Evolutionary conservation across 1,140 invertebrate species (phyloP).

Genomic region (Cotesia vestalis): DNA sequence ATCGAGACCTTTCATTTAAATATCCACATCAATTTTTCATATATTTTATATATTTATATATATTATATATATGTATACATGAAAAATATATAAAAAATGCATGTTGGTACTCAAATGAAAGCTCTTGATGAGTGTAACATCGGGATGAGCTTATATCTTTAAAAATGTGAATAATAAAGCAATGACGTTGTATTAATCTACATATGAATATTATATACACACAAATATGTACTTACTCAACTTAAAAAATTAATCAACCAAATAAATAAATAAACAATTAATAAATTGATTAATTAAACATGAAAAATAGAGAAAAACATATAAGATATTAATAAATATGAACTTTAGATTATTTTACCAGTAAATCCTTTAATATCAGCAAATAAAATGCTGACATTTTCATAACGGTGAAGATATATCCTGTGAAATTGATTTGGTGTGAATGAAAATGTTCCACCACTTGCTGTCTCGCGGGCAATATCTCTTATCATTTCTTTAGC

Average conservation of each 20-base stretch:
- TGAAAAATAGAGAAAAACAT: neutral
- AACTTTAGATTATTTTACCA: constrained; percentile 66
- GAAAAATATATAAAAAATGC: no score
- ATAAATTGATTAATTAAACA: constrained; percentile 10
- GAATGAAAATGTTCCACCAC: constrained; percentile 72
- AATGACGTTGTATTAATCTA: neutral
- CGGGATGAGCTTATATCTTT: no score
- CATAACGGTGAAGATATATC: constrained; percentile 96
- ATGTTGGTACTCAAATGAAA: no score
- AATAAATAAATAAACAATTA: constrained; percentile 20
- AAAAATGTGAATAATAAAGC: no score
- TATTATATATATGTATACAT: no score
- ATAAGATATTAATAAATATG: constrained; percentile 11
- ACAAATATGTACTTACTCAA: neutral
- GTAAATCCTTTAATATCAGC: constrained; percentile 99
- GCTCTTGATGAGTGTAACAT: no score
- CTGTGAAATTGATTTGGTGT: constrained; percentile 93
- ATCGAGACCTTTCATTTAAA: no score
- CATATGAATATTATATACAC: neutral
- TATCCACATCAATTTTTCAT: no score
- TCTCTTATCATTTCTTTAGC: constrained; percentile 93
- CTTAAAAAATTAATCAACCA: neutral
- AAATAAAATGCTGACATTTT: constrained; percentile 97
- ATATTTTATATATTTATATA: no score
- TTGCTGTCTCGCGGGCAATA: constrained; percentile 80